phyloP scores from a whole-genome alignment of 2,797 vertebrate species.

The Megaceryle alcyon region DNA sequence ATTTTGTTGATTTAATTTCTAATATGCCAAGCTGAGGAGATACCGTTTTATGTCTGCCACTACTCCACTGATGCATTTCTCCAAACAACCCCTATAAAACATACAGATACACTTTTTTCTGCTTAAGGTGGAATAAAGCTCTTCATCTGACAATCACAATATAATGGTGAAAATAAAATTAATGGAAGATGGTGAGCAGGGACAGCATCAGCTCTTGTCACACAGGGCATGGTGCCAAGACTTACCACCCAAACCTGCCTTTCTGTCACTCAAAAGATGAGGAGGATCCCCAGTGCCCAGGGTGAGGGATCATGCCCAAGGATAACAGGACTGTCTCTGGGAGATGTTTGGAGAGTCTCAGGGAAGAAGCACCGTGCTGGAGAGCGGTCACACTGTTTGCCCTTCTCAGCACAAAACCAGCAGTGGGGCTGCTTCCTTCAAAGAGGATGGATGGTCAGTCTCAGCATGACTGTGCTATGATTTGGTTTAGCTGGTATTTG shows the following conservation, averaged over 20 bases:
- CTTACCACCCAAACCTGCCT: neutral
- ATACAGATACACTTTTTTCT: neutral
- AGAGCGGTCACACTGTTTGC: fast-evolving
- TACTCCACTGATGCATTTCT: fast-evolving
- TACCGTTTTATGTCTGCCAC: neutral
- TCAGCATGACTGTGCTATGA: neutral
- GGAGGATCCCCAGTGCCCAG: neutral
- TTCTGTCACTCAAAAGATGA: neutral
- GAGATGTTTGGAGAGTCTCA: neutral
- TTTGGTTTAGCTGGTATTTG: neutral
- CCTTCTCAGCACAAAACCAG: neutral
- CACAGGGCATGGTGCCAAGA: fast-evolving
- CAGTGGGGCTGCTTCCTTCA: neutral
- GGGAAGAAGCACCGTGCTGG: neutral
- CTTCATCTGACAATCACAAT: neutral
- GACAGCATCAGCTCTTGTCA: neutral
- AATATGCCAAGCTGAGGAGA: neutral
- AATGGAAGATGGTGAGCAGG: neutral
- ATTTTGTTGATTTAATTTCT: neutral
- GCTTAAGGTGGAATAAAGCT: neutral
- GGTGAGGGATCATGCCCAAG: neutral
- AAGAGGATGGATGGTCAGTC: neutral
- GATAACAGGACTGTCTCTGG: fast-evolving
- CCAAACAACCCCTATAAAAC: neutral
- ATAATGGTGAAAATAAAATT: neutral